Percentiles rank a stretch among this genome's conserved stretches.
phyloP scores from a whole-genome alignment of 2,888 invertebrate genomes.

The Drosophila subquinaria region DNA sequence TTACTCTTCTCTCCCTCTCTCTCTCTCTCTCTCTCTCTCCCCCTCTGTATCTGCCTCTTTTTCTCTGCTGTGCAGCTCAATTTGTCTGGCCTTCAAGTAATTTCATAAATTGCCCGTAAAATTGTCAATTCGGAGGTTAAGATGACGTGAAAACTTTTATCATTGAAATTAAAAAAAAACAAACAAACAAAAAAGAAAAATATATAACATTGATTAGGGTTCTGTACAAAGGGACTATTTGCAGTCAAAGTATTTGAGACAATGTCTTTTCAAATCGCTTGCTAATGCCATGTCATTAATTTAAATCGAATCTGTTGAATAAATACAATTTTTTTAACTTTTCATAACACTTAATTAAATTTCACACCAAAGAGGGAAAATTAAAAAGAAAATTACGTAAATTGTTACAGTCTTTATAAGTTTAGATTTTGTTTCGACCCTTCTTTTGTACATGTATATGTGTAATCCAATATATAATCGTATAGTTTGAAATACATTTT shows the following conservation, averaged over 20 bases:
- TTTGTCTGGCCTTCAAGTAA: conserved; percentile 12
- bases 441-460: too few relatives aligned
- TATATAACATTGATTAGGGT: conserved; percentile 15
- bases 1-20: neutral
- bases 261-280: conserved; percentile 5
- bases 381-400: too few relatives aligned
- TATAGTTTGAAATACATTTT: too few relatives aligned
- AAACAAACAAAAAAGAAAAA: neutral
- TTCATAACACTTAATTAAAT: neutral
- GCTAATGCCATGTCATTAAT: conserved; percentile 16
- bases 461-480: too few relatives aligned
- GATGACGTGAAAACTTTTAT: conserved; percentile 16
- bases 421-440: too few relatives aligned
- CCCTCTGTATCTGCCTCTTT: neutral
- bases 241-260: conserved; percentile 8
- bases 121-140: conserved; percentile 13
- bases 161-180: conserved; percentile 11
- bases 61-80: conserved; percentile 6
- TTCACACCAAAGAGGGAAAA: too few relatives aligned
- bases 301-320: conserved; percentile 2
- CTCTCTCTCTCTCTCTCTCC: neutral
- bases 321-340: neutral
- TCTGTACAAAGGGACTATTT: neutral
- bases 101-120: conserved; percentile 13
- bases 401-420: too few relatives aligned